Conservation (phyloP, 2,888 invertebrate genomes). For the Eurois occulta region DNA sequence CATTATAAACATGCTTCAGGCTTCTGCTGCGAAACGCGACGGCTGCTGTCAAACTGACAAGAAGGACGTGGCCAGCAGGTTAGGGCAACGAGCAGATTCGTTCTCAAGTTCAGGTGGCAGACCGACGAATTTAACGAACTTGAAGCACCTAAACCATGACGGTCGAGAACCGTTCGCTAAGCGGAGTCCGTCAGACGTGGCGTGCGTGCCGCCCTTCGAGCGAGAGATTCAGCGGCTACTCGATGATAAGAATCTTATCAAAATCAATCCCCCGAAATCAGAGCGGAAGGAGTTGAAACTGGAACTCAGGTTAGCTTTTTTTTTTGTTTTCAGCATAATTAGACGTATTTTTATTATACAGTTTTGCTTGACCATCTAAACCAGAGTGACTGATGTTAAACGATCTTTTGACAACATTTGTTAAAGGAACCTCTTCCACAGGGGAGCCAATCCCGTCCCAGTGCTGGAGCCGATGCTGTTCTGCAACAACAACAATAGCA, state of each 20-base stretch:
- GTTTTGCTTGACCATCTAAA: background rate
- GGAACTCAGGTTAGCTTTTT: conserved; percentile 85
- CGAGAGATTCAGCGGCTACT: conserved; percentile 94
- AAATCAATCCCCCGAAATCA: conserved; percentile 91
- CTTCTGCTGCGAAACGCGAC: conserved; percentile 91
- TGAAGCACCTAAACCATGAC: conserved; percentile 89
- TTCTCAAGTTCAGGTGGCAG: conserved; percentile 89
- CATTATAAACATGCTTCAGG: conserved; percentile 89
- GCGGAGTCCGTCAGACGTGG: conserved; percentile 88
- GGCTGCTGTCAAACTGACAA: conserved; percentile 92
- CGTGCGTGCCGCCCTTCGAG: conserved; percentile 93
- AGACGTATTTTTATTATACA: background rate
- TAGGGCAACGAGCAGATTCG: conserved; percentile 85
- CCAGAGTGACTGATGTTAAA: background rate
- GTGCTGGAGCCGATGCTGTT: conserved; percentile 86
- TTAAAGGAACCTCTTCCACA: conserved; percentile 46
- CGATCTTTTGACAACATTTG: background rate
- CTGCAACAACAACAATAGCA: conserved; percentile 91
- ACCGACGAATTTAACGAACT: conserved; percentile 88
- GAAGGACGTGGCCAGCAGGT: conserved; percentile 88
- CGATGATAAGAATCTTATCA: conserved; percentile 92
- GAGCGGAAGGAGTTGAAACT: conserved; percentile 91
- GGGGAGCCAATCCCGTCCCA: conserved; percentile 78
- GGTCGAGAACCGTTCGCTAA: conserved; percentile 86
- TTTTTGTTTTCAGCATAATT: background rate